Evolutionary conservation across 1,140 invertebrate genomes (phyloP).

Genomic region (Drosophila nannoptera): DNA sequence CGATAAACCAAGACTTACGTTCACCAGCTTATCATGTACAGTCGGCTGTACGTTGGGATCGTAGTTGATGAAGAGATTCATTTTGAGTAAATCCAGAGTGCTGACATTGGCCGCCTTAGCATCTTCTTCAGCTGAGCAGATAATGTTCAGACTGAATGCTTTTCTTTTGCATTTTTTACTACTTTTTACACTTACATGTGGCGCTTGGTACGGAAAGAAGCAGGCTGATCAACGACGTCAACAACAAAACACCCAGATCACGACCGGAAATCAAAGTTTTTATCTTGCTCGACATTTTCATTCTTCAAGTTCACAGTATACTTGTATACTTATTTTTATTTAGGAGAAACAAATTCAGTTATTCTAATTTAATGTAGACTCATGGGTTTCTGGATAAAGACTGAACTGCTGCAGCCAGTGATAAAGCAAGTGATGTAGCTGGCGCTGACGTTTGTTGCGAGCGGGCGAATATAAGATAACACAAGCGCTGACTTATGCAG

Average conservation of each 20-base stretch:
- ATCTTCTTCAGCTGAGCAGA: slow-evolving; percentile 24
- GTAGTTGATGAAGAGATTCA: slow-evolving; percentile 82
- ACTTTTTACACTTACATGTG: slow-evolving; percentile 39
- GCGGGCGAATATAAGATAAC: slow-evolving; percentile 19
- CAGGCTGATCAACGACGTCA: slow-evolving; percentile 23
- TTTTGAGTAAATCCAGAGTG: slow-evolving; percentile 81
- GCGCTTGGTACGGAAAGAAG: slow-evolving; percentile 61
- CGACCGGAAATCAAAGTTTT: slow-evolving; percentile 57
- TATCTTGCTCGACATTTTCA: slow-evolving; percentile 59
- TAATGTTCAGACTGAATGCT: no score
- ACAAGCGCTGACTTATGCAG: not conserved
- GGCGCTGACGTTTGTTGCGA: slow-evolving; percentile 2
- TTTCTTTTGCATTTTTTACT: not conserved
- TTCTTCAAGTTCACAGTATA: slow-evolving; percentile 39
- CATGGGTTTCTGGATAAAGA: slow-evolving; percentile 31
- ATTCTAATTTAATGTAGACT: slow-evolving; percentile 27
- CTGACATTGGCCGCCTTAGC: slow-evolving; percentile 79
- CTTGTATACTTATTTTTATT: slow-evolving; percentile 15
- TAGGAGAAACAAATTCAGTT: not conserved
- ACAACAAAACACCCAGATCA: slow-evolving; percentile 18
- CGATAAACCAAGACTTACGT: slow-evolving; percentile 80
- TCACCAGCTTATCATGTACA: slow-evolving; percentile 81
- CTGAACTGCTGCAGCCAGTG: slow-evolving; percentile 47
- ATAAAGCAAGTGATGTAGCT: slow-evolving; percentile 7
- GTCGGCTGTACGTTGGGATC: slow-evolving; percentile 83